These are phyloP conservation scores for Bubalus kerabau DNA, from an alignment of 2,113 vertebrate species.

Conservation along the genomic window DNA sequence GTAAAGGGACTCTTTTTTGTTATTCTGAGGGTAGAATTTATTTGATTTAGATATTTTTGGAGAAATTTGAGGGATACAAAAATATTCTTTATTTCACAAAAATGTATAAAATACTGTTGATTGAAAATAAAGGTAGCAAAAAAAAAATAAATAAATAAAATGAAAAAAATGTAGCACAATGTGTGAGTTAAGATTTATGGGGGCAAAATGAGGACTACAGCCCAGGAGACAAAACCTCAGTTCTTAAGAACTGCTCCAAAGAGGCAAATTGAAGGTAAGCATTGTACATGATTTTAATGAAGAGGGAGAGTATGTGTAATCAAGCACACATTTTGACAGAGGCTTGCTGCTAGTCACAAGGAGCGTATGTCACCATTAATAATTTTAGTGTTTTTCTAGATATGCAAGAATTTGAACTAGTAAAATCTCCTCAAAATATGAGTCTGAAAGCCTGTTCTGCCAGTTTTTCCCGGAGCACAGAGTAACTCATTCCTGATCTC, in stretches of 20 bases:
- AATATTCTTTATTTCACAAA: neutral
- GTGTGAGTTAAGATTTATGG: neutral
- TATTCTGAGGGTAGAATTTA: neutral
- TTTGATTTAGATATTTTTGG: neutral
- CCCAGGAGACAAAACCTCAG: neutral
- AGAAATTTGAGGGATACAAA: neutral
- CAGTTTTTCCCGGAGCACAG: neutral
- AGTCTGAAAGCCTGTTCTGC: neutral
- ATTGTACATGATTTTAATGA: neutral
- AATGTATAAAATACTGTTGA: neutral
- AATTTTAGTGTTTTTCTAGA: neutral
- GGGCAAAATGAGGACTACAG: neutral
- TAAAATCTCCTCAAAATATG: neutral
- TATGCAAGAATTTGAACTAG: neutral
- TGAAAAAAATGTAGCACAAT: neutral
- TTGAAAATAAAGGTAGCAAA: neutral
- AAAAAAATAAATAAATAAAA: too few relatives aligned
- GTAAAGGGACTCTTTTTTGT: neutral
- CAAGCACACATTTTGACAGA: neutral
- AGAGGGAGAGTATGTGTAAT: neutral
- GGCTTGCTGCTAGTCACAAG: neutral
- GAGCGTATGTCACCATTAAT: neutral
- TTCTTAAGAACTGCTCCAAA: neutral
- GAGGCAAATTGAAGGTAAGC: neutral
- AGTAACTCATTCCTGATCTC: neutral